Evolutionary conservation across 2,888 invertebrate genomes (phyloP), one percentile per base, ranked within the genome.

Genomic region (Pomacea canaliculata): DNA sequence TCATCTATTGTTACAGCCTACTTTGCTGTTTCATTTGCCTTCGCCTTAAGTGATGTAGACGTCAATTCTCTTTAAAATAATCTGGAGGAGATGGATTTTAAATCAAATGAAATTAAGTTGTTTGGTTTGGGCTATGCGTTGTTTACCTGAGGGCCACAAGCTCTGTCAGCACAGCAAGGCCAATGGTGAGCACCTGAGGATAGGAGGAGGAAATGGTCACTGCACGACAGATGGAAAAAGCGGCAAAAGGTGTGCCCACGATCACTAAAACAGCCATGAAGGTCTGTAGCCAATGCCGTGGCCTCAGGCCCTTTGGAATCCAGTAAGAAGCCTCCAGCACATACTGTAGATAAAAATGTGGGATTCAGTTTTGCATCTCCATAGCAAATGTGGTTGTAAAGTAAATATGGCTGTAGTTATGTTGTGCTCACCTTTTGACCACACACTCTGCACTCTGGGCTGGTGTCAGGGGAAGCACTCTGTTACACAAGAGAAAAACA

Each of bases 401-500:
- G 37, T 37, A 37, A 37, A 37, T 37, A 37, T 5, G 37, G 37
- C 37, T 37, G 37, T 37, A 37, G 37, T 5, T 56, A 13, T 5
- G 10, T 5, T 18, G n/a, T 12, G 65, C 70, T 75, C 76, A 82
- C 82, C 77, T 76, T 67, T 51, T 76, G 73, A 59, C 79, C 79
- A 71, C 82, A 83, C 18, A 83, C 79, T 78, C 80, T 78, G 72
- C 82, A 82, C 70, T 77, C 75, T 7, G 79, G 78, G 16, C 71
- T 76, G 46, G 70, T 68, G 67, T 78, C 79, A 62, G 79, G 69
- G 12, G 78, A 76, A 2, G 77, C 70, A 76, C 79, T 81, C 82
- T 82, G 76, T 23, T 63, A 2, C 4, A 27, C 12, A 23, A 63
- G 51, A 4, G 3, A 10, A 16, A 56, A 56, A 56, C 51, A 56